These are phyloP conservation scores for Acanthopagrus latus DNA, from an alignment of 2,797 vertebrate genomes.

Conservation along the genomic window DNA sequence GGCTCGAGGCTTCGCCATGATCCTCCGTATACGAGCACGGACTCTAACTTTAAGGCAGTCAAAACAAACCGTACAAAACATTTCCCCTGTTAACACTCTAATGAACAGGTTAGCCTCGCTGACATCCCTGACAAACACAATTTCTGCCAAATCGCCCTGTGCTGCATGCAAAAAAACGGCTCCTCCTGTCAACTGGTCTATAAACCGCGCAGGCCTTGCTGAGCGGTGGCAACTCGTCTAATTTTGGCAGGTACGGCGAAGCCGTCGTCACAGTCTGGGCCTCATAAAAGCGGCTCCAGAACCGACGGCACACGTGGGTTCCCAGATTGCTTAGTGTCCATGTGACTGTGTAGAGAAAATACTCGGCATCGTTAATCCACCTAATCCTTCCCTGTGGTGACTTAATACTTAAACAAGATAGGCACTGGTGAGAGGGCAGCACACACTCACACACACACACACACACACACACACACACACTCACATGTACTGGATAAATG, in stretches of 20 bases:
- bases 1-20: conserved; percentile 4
- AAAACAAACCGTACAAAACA: conserved; percentile 18
- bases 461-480: conserved; percentile 33
- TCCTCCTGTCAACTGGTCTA: conserved; percentile 39
- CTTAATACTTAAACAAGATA: conserved; percentile 73
- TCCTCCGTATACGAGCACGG: conserved; percentile 28
- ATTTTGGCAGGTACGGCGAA: conserved; percentile 59
- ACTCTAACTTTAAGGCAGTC: neutral
- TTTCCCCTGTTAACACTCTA: conserved; percentile 11
- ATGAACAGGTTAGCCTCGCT: conserved; percentile 26
- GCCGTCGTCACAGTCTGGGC: conserved; percentile 36
- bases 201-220: conserved; percentile 21
- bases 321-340: conserved; percentile 78
- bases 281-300: conserved; percentile 62
- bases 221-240: conserved; percentile 58
- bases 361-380: conserved; percentile 73
- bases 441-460: conserved; percentile 35
- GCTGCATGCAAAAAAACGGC: conserved; percentile 39
- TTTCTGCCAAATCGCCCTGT: conserved; percentile 36
- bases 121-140: conserved; percentile 28
- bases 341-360: conserved; percentile 78
- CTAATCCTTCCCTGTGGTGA: conserved; percentile 78
- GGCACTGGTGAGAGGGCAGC: conserved; percentile 56
- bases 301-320: conserved; percentile 58
- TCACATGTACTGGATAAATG: conserved; percentile 1